Evolutionary conservation across 1,140 invertebrate genomes (phyloP).

Genomic region (Drosophila pachea): DNA sequence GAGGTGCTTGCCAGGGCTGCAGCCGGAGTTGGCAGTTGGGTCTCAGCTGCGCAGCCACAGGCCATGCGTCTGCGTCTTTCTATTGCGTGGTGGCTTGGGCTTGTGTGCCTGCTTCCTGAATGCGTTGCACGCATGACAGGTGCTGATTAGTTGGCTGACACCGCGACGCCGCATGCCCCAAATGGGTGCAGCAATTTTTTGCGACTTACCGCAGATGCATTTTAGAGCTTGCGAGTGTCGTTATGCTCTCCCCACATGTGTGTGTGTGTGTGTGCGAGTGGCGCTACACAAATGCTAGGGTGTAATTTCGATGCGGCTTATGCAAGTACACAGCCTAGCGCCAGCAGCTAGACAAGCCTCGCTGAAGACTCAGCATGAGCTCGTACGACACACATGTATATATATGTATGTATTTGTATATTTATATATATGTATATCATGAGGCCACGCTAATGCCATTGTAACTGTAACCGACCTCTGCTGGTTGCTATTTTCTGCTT

Average conservation of each 20-base stretch:
- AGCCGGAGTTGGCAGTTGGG: neutral
- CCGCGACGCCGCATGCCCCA: constrained; percentile 30
- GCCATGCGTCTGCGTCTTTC: constrained; percentile 4
- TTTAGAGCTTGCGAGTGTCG: constrained; percentile 25
- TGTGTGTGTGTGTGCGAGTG: constrained; percentile 5
- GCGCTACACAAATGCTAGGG: constrained; percentile 58
- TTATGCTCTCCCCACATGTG: constrained; percentile 30
- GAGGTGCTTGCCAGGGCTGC: too few relatives aligned
- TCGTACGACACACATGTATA: constrained; percentile 1
- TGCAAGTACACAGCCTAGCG: constrained; percentile 17
- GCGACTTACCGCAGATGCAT: constrained; percentile 30
- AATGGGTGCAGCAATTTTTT: constrained; percentile 32
- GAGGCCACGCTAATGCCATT: constrained; percentile 28
- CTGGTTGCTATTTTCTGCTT: constrained; percentile 20
- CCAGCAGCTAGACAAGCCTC: neutral
- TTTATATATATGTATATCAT: constrained; percentile 27
- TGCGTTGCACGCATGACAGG: constrained; percentile 64
- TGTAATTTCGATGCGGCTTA: constrained; percentile 24
- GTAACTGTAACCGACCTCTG: constrained; percentile 52
- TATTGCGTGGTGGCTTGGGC: constrained; percentile 22
- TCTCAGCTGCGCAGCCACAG: constrained; percentile 3
- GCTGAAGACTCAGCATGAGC: neutral
- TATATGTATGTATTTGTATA: neutral
- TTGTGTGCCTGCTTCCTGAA: constrained; percentile 61
- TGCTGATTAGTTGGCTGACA: constrained; percentile 64